Evolutionary conservation across 30 jellyfish, hydroid and myxozoan species (phyloP).

Genomic region (Aurelia sp.): DNA sequence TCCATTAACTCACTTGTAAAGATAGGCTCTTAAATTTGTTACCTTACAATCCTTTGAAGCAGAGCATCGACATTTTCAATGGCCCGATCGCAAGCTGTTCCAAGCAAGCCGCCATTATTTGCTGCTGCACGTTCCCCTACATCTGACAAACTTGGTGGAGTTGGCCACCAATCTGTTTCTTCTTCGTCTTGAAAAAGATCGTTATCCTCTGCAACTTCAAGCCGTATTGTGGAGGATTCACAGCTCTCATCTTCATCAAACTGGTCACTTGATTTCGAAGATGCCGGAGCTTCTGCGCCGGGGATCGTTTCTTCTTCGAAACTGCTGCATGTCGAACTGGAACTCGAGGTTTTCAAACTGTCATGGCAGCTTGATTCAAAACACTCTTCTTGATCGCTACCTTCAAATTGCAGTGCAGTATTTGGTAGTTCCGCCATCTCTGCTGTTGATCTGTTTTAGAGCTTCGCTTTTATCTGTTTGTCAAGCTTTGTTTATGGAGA

Average conservation of each 20-base stretch:
- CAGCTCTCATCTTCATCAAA: no score
- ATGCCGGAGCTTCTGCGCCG: no score
- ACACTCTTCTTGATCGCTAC: background rate
- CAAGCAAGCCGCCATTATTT: background rate
- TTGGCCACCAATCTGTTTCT: constrained; percentile 34
- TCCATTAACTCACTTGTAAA: background rate
- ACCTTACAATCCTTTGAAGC: constrained; percentile 40
- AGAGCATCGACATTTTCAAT: constrained; percentile 24
- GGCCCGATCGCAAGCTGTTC: constrained; percentile 14
- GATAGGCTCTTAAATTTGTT: background rate
- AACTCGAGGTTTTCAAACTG: background rate
- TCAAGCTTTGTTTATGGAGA: no score
- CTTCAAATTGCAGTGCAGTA: background rate
- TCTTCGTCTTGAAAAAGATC: constrained; percentile 9
- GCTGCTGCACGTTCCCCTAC: background rate
- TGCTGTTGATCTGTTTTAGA: no score
- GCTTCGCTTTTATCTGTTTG: no score
- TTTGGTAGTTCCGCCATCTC: no score
- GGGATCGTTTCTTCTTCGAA: background rate
- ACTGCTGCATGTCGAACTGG: constrained; percentile 15
- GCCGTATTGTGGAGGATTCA: background rate
- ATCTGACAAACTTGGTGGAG: constrained; percentile 32
- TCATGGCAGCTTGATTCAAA: background rate
- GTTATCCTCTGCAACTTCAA: background rate
- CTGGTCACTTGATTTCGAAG: no score